Evolutionary conservation across 2,888 invertebrate genomes (phyloP).

Genomic region (Ctena decussata): DNA sequence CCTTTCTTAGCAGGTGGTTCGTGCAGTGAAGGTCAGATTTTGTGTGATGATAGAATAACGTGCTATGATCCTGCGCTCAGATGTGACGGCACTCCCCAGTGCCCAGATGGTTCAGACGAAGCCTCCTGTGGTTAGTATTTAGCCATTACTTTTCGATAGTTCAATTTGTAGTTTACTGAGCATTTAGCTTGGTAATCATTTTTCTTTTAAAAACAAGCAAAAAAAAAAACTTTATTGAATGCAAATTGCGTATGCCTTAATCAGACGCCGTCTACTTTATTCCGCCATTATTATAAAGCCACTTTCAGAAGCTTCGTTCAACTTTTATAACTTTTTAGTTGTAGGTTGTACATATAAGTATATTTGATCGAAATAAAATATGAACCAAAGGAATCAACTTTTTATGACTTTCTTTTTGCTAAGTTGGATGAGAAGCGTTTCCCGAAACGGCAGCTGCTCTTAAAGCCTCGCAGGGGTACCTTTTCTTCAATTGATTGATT

Average conservation of each 20-base stretch:
- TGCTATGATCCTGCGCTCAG: background rate
- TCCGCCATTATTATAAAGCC: background rate
- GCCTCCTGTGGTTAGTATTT: background rate
- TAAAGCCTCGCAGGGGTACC: too few species aligned
- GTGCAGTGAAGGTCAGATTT: constrained; percentile 8
- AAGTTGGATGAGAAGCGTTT: too few species aligned
- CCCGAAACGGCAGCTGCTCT: too few species aligned
- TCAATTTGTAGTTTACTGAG: background rate
- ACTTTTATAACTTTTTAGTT: too few species aligned
- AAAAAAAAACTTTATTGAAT: background rate
- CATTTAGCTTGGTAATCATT: too few species aligned
- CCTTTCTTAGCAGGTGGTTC: background rate
- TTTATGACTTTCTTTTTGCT: too few species aligned
- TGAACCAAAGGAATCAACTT: too few species aligned
- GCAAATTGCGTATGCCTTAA: background rate
- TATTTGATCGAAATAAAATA: too few species aligned
- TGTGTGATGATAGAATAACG: constrained; percentile 1
- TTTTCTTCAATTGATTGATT: too few species aligned
- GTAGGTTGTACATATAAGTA: too few species aligned
- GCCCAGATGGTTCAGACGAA: constrained; percentile 18
- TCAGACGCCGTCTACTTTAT: background rate
- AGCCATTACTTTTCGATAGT: background rate
- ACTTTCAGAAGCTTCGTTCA: background rate
- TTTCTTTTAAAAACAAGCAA: background rate
- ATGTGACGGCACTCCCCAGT: constrained; percentile 1